A percentile compares a stretch with the other conserved stretches of the same genome.
Conservation (phyloP, 2,113 vertebrate species). For the Saccopteryx bilineata region DNA sequence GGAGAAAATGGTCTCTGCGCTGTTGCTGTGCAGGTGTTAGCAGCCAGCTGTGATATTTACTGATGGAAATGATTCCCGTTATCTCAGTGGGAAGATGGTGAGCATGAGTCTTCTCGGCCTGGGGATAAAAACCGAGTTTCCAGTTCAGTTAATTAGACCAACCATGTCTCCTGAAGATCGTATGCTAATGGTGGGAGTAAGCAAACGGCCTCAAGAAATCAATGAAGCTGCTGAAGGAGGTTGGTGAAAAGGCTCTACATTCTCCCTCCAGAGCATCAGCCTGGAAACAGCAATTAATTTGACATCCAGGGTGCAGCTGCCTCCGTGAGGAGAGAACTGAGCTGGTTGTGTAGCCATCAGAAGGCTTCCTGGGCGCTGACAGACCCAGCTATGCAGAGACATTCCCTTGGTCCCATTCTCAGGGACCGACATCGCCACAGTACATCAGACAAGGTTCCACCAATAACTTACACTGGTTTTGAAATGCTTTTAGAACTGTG, state of each 20-base stretch:
- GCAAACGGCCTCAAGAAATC: conserved; percentile 96
- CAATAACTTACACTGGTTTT: conserved; percentile 93
- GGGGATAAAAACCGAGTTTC: conserved; percentile 97
- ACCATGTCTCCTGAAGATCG: conserved; percentile 95
- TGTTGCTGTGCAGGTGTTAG: conserved; percentile 95
- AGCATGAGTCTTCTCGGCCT: conserved; percentile 94
- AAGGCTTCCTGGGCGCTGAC: conserved; percentile 96
- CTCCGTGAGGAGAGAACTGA: conserved; percentile 90
- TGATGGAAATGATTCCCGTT: conserved; percentile 96
- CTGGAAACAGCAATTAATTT: conserved; percentile 91
- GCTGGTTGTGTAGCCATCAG: conserved; percentile 87
- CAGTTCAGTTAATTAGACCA: conserved; percentile 96
- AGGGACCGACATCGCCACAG: conserved; percentile 94
- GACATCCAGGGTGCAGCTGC: conserved; percentile 91
- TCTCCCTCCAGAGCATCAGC: conserved; percentile 93
- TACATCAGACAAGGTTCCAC: conserved; percentile 94
- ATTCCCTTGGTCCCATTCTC: conserved; percentile 97
- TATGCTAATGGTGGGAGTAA: conserved; percentile 97
- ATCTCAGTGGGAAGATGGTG: conserved; percentile 96
- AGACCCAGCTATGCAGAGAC: conserved; percentile 96
- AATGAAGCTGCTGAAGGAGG: conserved; percentile 96
- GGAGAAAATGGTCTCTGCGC: conserved; percentile 96
- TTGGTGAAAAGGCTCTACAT: conserved; percentile 96
- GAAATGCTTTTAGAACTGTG: conserved; percentile 94
- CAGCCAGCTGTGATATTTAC: conserved; percentile 98